Base-by-base conservation (phyloP, 2,113 vertebrate genomes). In the Bambusicola thoracicus region DNA sequence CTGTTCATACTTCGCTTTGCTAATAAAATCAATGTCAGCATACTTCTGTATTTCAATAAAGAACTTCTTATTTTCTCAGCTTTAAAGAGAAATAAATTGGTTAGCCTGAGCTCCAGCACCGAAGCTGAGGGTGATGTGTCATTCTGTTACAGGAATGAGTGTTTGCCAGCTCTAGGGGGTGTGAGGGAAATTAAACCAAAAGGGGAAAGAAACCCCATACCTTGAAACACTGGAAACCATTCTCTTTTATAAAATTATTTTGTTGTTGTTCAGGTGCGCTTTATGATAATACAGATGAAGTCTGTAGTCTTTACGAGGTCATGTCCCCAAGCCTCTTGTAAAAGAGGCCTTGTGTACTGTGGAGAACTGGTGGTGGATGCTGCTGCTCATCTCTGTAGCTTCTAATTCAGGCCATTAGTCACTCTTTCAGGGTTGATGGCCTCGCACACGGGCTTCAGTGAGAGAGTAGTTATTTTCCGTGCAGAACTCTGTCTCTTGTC, bases 401-500 rank as follows among this genome's bases (percentile, higher is more conserved):
- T 29, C 2, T 8, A 25, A 40, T 1, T 58, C 30, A 38, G 81
- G 19, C 1, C 13, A 41, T n/a, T 77, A 56, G 32, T 73, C 12
- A 2, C 53, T 20, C 16, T 25, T 32, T 13, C 36, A 59, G 15
- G 38, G 7, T 21, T 65, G 27, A 4, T 59, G 62, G 13, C 62
- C 1, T 1, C 38, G 22, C 29, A 5, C 13, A 4, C 32, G 32
- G 18, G 0, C 48, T 44, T 67, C 32, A 29, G 44, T 32, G 10
- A 67, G 43, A 62, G 25, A 46, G 34, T 12, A 19, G 68, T 27
- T 8, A 8, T 58, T 66, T 84, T 59, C n/a, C 58, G 27, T 22
- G 20, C 36, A 58, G 72, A 75, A 55, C 46, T 79, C 18, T 15
- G 32, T 10, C 9, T 41, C 27, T 85, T 85, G 15, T 74, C 17